Base-by-base conservation (phyloP, 2,888 invertebrate genomes). In the Troglohyphantes excavatus region DNA sequence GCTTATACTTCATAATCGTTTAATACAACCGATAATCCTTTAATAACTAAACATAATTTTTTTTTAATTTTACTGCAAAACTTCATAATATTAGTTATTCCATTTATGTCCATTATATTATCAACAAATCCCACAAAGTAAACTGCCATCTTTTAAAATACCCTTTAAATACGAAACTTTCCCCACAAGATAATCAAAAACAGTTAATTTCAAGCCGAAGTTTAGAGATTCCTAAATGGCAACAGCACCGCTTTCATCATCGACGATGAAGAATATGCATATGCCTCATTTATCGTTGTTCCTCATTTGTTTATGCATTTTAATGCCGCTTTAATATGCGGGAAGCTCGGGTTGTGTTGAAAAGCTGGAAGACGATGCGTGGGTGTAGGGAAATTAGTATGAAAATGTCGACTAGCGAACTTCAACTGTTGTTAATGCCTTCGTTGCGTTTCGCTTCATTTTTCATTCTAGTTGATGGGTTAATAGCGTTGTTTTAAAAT, bases 281-380 rank as follows among this genome's bases (percentile, higher is more conserved):
- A 21, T 21, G 21, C n/a, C 9, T 43, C 21, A n/a, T 33, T 17
- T n/a, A 59, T 11, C 21, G 59, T 7, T 39, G 33, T 72, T 63
- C 39, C 63, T 83, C 63, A 83, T 33, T 72, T 39, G 9, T 19
- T 26, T 65, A 19, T n/a, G 75, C 65, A 84, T 84, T 84, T 84
- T 73, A 83, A 83, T 73, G 73, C 83, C 65, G 29, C 21, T 73
- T 73, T 84, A 75, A 75, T 75, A 46, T 65, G 23, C 46, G 1
- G 11, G 27, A 67, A 43, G 43, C n/a, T 72, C 19, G 26, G 19
- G 27, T 75, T 17, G 23, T 5, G 21, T 26, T 53, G 65, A 23
- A 81, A 81, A 81, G 46, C 79, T 46, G 21, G 5, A 27, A 46
- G 23, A 83, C 72, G 72, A 83, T 63, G 72, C 83, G 27, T n/a